Conservation (phyloP, 1,140 invertebrate genomes). For the Ceratitis capitata region DNA sequence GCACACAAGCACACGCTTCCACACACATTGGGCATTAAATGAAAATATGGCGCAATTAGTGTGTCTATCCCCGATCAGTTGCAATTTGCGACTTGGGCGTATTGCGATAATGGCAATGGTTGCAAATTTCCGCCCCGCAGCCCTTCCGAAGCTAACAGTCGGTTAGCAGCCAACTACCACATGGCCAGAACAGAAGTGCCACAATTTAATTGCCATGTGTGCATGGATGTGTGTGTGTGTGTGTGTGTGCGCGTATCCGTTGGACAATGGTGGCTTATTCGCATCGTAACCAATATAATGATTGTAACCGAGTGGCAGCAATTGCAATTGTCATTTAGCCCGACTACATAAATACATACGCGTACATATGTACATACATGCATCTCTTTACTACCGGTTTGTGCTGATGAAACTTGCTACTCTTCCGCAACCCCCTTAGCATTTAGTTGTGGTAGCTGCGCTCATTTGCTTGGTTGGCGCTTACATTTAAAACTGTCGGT, state of each 20-base stretch:
- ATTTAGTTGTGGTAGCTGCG: not conserved
- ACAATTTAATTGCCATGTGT: not conserved
- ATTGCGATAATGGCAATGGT: constrained; percentile 26
- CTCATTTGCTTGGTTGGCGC: not conserved
- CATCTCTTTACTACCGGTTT: not conserved
- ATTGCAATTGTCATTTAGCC: constrained; percentile 15
- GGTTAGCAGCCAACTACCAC: not conserved
- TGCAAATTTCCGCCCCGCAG: not conserved
- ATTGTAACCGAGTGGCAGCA: not conserved
- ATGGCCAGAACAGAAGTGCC: not conserved
- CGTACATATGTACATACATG: not conserved
- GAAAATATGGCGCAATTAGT: constrained; percentile 27
- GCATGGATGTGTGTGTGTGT: not conserved
- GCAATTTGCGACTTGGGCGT: constrained; percentile 4
- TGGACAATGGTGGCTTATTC: not conserved
- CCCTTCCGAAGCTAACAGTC: not conserved
- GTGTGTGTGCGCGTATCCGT: not conserved
- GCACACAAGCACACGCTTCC: not conserved
- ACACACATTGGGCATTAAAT: constrained; percentile 11
- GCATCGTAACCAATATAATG: not conserved
- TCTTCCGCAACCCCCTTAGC: not conserved
- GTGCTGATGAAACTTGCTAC: not conserved
- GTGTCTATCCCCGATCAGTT: constrained; percentile 15
- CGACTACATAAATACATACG: not conserved
- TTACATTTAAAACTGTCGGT: not conserved